Conservation (phyloP, 2,113 vertebrate genomes). For the Pseudopipra pipra region DNA sequence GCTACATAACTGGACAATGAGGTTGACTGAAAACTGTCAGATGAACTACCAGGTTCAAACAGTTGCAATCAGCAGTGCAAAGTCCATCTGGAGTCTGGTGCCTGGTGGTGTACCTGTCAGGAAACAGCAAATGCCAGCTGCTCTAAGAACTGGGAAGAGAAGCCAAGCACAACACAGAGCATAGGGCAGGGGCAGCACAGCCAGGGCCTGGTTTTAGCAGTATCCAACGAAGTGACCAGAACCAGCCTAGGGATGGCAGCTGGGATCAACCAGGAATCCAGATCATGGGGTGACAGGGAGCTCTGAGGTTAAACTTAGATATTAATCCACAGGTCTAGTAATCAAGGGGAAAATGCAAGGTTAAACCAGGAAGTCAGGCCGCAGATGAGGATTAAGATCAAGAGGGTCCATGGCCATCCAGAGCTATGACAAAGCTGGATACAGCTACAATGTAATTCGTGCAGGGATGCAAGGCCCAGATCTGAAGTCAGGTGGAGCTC, state of each 20-base stretch:
- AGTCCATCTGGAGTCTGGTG: not conserved
- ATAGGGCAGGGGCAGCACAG: not conserved
- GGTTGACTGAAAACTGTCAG: not conserved
- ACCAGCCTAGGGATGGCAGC: no score
- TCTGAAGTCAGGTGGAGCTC: not conserved
- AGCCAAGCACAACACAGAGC: not conserved
- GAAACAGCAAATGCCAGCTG: not conserved
- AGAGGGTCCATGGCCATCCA: not conserved
- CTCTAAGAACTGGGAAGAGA: not conserved
- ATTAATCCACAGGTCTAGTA: not conserved
- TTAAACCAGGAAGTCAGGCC: not conserved
- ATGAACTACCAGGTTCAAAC: not conserved
- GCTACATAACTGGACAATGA: not conserved
- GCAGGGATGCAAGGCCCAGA: not conserved
- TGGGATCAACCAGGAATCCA: not conserved
- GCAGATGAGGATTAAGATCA: not conserved
- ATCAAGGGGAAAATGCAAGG: not conserved
- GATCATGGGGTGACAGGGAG: not conserved
- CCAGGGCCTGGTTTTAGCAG: not conserved
- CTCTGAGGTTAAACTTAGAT: not conserved
- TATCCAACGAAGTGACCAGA: not conserved
- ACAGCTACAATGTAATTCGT: not conserved
- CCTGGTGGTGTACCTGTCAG: not conserved
- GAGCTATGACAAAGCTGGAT: not conserved
- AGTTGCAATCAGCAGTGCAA: not conserved